Evolutionary conservation across 2,888 invertebrate genomes (phyloP).

Genomic region (Andrena fulva): DNA sequence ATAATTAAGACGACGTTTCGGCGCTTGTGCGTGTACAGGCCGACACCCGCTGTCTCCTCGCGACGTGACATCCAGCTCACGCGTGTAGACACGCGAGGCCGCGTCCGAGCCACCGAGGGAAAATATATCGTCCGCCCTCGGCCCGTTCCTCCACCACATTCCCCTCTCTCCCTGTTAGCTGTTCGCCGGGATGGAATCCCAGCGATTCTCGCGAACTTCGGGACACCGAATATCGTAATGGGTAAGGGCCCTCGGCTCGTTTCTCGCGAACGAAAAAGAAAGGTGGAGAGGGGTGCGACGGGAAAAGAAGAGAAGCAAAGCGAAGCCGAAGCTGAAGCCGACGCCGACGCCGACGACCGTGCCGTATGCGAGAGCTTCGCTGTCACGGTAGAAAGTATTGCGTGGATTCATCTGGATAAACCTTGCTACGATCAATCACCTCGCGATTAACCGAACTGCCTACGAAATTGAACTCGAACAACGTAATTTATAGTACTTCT

Average conservation of each 20-base stretch:
- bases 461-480: constrained; percentile 66
- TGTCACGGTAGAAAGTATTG: constrained; percentile 68
- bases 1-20: constrained; percentile 78
- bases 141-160: constrained; percentile 32
- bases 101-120: constrained; percentile 48
- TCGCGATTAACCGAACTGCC: constrained; percentile 67
- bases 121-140: constrained; percentile 65
- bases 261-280: constrained; percentile 1
- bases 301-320: constrained; percentile 16
- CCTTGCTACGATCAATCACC: constrained; percentile 68
- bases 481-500: constrained; percentile 64
- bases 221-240: constrained; percentile 49
- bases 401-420: constrained; percentile 73
- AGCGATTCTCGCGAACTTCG: constrained; percentile 58
- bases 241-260: constrained; percentile 26
- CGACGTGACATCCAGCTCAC: constrained; percentile 77
- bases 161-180: constrained; percentile 4
- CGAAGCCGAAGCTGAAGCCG: constrained; percentile 22
- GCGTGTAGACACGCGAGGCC: constrained; percentile 76
- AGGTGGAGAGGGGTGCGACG: neutral
- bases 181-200: constrained; percentile 55
- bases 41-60: constrained; percentile 78
- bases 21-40: constrained; percentile 70
- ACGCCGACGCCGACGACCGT: constrained; percentile 42
- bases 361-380: constrained; percentile 60